Conservation (phyloP, 1,140 invertebrate species). For the Rhopalosiphum maidis region DNA sequence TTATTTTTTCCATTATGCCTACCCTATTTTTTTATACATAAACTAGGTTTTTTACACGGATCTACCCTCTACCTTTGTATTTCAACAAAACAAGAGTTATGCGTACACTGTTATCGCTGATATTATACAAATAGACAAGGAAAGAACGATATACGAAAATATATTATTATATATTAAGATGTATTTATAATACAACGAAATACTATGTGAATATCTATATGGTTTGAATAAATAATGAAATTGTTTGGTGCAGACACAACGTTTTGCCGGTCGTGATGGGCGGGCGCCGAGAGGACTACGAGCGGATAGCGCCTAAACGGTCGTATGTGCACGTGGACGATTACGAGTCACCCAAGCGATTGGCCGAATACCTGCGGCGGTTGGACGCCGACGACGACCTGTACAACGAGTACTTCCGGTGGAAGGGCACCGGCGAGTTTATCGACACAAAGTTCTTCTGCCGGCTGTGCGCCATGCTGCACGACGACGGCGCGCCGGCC, state of each 20-base stretch:
- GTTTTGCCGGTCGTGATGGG: conserved; percentile 96
- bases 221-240: background rate
- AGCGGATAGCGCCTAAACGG: conserved; percentile 81
- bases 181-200: background rate
- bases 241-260: conserved; percentile 72
- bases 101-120: no score
- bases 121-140: no score
- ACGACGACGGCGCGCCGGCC: conserved; percentile 72
- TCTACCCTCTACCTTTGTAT: no score
- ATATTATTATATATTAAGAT: no score
- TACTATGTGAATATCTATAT: background rate
- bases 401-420: conserved; percentile 92
- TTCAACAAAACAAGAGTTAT: no score
- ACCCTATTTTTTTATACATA: no score
- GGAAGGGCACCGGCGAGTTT: conserved; percentile 90
- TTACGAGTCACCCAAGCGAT: conserved; percentile 81
- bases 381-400: conserved; percentile 84
- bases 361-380: conserved; percentile 84
- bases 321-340: conserved; percentile 95
- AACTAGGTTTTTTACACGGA: no score
- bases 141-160: no score
- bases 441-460: conserved; percentile 97
- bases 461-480: conserved; percentile 88
- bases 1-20: no score
- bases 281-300: conserved; percentile 88